Conservation (phyloP, 2,888 invertebrate genomes). For the Drosophila barbarae region DNA sequence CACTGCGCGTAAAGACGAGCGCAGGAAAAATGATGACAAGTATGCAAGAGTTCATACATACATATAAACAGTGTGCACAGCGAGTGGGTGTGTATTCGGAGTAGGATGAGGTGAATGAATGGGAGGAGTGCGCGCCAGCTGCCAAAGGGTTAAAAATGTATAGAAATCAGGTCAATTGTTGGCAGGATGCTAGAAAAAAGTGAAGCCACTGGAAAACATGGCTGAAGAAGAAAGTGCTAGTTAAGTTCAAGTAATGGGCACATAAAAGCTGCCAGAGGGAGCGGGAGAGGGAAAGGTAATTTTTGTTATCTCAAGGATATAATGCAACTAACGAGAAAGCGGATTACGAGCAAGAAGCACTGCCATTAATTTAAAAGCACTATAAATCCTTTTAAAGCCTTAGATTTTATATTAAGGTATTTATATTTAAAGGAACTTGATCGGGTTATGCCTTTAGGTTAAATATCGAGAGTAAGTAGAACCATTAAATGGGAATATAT, state of each 20-base stretch:
- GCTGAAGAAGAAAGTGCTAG: constrained; percentile 41
- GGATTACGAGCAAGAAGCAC: constrained; percentile 2
- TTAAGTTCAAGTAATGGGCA: constrained; percentile 45
- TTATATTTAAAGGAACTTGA: background rate
- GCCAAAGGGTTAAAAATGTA: constrained; percentile 71
- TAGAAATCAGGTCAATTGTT: constrained; percentile 72
- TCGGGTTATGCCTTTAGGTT: background rate
- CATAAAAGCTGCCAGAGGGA: constrained; percentile 26
- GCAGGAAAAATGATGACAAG: constrained; percentile 61
- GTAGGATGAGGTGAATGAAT: constrained; percentile 29
- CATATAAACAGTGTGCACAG: constrained; percentile 11
- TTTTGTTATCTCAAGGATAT: constrained; percentile 36
- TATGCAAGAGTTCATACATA: constrained; percentile 24
- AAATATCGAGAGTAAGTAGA: background rate
- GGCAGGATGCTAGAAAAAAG: constrained; percentile 52
- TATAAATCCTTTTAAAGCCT: background rate
- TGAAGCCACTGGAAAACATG: constrained; percentile 52
- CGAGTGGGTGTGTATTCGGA: constrained; percentile 13
- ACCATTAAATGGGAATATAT: background rate
- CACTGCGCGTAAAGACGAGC: constrained; percentile 63
- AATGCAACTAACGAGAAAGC: constrained; percentile 32
- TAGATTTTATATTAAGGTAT: background rate
- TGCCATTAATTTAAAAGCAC: background rate
- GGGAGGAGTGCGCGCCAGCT: constrained; percentile 26
- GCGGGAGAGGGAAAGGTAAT: constrained; percentile 26